phyloP scores from a whole-genome alignment of 1,140 invertebrate genomes.

The Triops cancriformis region DNA sequence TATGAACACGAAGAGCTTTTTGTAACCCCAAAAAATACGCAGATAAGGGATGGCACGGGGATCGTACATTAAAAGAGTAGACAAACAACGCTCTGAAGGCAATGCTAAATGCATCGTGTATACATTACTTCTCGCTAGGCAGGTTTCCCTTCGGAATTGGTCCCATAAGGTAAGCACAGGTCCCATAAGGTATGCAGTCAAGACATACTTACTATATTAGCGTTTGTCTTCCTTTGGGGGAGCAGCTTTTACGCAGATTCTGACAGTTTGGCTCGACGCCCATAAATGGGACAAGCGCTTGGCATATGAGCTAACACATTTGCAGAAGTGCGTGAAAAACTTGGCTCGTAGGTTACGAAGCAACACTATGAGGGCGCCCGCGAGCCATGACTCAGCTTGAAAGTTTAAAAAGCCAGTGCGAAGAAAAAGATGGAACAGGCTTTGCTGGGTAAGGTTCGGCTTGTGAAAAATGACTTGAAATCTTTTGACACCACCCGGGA shows the following conservation, averaged over 20 bases:
- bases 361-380: background rate
- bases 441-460: background rate
- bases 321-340: slow-evolving; percentile 1
- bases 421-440: background rate
- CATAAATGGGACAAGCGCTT: background rate
- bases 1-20: background rate
- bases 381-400: background rate
- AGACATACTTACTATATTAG: too few species aligned
- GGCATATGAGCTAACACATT: background rate
- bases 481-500: too few species aligned
- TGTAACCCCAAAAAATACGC: background rate
- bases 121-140: background rate
- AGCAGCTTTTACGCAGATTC: too few species aligned
- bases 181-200: too few species aligned
- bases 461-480: too few species aligned
- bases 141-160: background rate
- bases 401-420: background rate
- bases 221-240: too few species aligned
- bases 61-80: background rate
- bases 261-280: background rate
- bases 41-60: background rate
- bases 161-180: too few species aligned
- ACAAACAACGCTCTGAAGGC: background rate
- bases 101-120: background rate
- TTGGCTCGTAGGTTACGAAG: background rate